Evolutionary conservation across 2,797 vertebrate genomes (phyloP), one percentile per base, ranked within the genome.

Genomic region (Setipinna tenuifilis): DNA sequence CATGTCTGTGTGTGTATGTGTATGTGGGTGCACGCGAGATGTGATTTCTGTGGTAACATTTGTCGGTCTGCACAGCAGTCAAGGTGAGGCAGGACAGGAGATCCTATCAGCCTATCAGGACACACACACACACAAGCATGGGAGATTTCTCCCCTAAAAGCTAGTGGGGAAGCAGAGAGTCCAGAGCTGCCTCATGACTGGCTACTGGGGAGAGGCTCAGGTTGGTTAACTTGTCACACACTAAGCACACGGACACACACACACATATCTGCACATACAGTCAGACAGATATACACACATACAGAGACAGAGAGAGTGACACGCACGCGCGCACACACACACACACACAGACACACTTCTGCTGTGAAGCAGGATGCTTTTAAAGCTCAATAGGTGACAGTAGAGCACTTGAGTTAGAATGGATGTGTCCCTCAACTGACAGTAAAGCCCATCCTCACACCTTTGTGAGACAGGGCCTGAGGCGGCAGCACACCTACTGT

Each of bases 111-210:
- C 6, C 11, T 31, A 17, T 4, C 35, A 41, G 35, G 35, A 41
- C 35, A 41, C 35, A 41, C 35, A 41, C 35, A 41, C 35, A 41
- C 35, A 41, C 35, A 41, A n/a, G n/a, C n/a, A n/a, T n/a, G n/a
- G n/a, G n/a, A n/a, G n/a, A n/a, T n/a, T n/a, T n/a, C n/a, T n/a
- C n/a, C n/a, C n/a, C n/a, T n/a, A n/a, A n/a, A n/a, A n/a, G n/a
- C 35, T 41, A 5, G 2, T 5, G 5, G 35, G 35, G 35, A 41
- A 41, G 35, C 35, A 41, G 78, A 83, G 84, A 65, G 48, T 82
- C 58, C 85, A 87, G 46, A 62, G 75, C 82, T 28, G 61, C 23
- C 86, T 48, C 80, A 78, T 83, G 61, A 89, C 58, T 59, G 86
- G 82, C 31, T 50, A 82, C 68, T 50, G 35, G 86, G 85, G 86